These are phyloP conservation scores for Silurus aristotelis DNA, from an alignment of 2,797 vertebrate species.

Conservation along the genomic window DNA sequence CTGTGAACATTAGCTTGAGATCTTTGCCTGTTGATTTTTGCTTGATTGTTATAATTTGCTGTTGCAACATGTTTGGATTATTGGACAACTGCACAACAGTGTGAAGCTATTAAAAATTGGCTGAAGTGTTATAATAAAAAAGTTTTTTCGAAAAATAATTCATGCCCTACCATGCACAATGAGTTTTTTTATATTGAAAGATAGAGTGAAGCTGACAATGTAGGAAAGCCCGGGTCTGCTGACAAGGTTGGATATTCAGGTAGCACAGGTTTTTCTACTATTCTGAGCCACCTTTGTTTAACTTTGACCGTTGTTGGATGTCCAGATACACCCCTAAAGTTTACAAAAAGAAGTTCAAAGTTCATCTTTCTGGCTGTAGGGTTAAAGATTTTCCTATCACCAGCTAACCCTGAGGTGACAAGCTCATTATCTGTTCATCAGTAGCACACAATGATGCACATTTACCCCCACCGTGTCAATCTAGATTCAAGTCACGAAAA, in stretches of 20 bases:
- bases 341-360: constrained; percentile 2
- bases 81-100: not conserved
- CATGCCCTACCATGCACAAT: not conserved
- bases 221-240: too few species aligned
- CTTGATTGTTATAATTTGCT: not conserved
- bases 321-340: not conserved
- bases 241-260: not conserved
- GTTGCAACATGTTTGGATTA: too few species aligned
- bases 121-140: not conserved
- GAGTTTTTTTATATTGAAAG: not conserved
- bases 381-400: not conserved
- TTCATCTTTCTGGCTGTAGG: not conserved
- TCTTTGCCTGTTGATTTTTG: not conserved
- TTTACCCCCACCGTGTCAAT: not conserved
- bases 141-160: not conserved
- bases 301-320: not conserved
- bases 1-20: not conserved
- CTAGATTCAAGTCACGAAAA: not conserved
- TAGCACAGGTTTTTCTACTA: not conserved
- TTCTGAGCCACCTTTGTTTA: not conserved
- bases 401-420: not conserved
- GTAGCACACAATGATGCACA: not conserved
- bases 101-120: not conserved
- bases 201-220: not conserved
- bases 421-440: not conserved